Percentiles rank a stretch among this genome's conserved stretches.
These are phyloP conservation scores for Pagrus major DNA, from an alignment of 2,113 vertebrate species.

Conservation along the genomic window DNA sequence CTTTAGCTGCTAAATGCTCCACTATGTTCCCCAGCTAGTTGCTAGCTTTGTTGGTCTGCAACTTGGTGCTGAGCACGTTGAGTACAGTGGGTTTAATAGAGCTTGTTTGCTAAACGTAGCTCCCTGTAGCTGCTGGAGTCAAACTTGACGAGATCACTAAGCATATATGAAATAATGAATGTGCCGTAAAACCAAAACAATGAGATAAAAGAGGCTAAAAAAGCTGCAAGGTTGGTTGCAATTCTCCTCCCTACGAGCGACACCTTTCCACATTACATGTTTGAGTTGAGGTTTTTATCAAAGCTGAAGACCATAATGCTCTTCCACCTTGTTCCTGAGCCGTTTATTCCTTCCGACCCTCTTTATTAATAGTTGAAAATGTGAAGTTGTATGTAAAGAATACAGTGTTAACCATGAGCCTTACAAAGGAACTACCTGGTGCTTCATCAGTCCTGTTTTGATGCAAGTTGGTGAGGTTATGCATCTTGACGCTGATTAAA, in stretches of 20 bases:
- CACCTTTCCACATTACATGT: background rate
- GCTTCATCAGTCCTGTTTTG: background rate
- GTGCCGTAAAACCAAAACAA: no score
- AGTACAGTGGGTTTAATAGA: background rate
- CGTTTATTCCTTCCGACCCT: background rate
- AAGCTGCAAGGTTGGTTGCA: background rate
- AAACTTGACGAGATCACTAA: background rate
- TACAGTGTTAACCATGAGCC: background rate
- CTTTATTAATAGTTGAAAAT: background rate
- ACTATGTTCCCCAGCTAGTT: background rate
- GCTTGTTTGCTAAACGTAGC: background rate
- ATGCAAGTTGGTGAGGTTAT: background rate
- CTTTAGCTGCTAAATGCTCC: background rate
- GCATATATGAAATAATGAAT: background rate
- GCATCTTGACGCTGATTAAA: slow-evolving; percentile 22
- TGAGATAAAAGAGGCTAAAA: background rate
- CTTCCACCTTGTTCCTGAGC: background rate
- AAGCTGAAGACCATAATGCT: background rate
- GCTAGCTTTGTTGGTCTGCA: background rate
- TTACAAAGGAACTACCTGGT: background rate
- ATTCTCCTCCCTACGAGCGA: background rate
- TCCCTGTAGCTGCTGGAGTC: no score
- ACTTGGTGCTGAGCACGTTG: background rate
- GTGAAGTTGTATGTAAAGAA: background rate
- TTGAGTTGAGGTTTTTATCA: background rate